Evolutionary conservation across 2,113 vertebrate species (phyloP).

Genomic region (Eulemur rufifrons): DNA sequence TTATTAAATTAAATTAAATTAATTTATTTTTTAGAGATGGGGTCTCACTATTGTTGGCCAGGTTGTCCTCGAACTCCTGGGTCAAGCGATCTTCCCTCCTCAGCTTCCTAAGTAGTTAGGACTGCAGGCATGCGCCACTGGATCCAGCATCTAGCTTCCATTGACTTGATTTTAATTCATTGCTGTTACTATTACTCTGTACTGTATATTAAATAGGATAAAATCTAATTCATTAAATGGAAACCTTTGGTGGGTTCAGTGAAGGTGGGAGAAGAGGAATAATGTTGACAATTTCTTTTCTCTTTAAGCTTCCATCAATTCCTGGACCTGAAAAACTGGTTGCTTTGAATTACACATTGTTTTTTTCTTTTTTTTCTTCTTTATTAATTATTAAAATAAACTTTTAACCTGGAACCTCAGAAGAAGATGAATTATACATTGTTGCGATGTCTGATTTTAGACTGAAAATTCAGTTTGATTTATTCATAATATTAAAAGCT

Average conservation of each 20-base stretch:
- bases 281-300: background rate
- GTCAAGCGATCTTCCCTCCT: background rate
- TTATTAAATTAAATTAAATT: too few species aligned
- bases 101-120: too few species aligned
- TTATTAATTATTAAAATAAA: too few species aligned
- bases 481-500: background rate
- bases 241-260: background rate
- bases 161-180: background rate
- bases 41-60: too few species aligned
- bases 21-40: too few species aligned
- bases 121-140: too few species aligned
- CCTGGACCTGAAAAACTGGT: background rate
- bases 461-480: background rate
- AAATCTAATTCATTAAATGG: background rate
- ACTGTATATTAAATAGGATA: background rate
- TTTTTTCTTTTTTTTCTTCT: background rate
- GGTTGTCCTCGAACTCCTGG: too few species aligned
- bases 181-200: background rate
- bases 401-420: too few species aligned
- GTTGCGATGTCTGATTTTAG: background rate
- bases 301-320: background rate
- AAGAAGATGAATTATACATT: background rate
- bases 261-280: background rate
- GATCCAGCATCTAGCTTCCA: too few species aligned
- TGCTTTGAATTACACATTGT: constrained; percentile 25